These are phyloP conservation scores for Dusona sp. DNA, from an alignment of 2,888 invertebrate species.

Conservation along the genomic window DNA sequence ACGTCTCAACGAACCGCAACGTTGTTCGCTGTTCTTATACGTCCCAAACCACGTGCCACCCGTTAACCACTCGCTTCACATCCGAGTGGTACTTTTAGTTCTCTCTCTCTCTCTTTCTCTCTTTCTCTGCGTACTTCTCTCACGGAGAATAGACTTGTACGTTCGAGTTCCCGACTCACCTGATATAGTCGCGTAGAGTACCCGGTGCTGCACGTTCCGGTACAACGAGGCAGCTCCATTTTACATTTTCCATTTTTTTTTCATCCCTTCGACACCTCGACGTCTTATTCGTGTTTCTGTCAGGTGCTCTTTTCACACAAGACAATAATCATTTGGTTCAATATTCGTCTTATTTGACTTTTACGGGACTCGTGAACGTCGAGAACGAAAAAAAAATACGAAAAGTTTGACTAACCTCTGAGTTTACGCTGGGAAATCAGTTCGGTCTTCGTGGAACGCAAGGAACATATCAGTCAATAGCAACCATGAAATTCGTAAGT, in stretches of 20 bases:
- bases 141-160: slow-evolving; percentile 44
- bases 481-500: slow-evolving; percentile 68
- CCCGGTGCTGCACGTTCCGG: slow-evolving; percentile 67
- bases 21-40: slow-evolving; percentile 65
- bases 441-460: background rate
- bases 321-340: background rate
- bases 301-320: slow-evolving; percentile 1
- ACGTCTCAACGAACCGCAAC: slow-evolving; percentile 75
- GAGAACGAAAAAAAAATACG: background rate
- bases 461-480: slow-evolving; percentile 14
- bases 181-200: slow-evolving; percentile 62
- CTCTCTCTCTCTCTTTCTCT: slow-evolving; percentile 49
- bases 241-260: slow-evolving; percentile 12
- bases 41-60: slow-evolving; percentile 65
- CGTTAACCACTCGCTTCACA: slow-evolving; percentile 53
- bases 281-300: slow-evolving; percentile 3
- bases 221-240: slow-evolving; percentile 56
- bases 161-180: slow-evolving; percentile 54
- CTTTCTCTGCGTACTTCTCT: slow-evolving; percentile 41
- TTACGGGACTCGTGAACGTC: slow-evolving; percentile 1
- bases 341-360: background rate
- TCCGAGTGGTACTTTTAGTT: slow-evolving; percentile 45
- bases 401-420: slow-evolving; percentile 19
- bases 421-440: slow-evolving; percentile 5
- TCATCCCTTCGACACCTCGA: background rate